phyloP scores from a whole-genome alignment of 2,113 vertebrate species.

The Chunga burmeisteri region DNA sequence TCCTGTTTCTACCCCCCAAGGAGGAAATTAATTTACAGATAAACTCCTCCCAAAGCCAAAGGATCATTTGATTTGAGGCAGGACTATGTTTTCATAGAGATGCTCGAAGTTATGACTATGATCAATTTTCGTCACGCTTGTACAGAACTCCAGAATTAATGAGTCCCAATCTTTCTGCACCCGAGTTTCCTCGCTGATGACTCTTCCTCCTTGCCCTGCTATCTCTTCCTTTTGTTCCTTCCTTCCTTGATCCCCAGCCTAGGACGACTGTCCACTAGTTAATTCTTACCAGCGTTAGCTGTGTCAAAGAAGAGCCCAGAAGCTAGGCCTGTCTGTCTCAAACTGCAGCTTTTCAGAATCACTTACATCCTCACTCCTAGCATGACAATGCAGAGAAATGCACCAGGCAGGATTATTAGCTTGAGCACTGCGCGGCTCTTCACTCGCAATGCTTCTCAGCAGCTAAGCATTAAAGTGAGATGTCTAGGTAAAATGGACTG shows the following conservation, averaged over 20 bases:
- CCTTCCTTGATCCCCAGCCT: not conserved
- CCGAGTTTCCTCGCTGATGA: not conserved
- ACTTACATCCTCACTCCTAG: not conserved
- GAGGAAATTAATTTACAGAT: not conserved
- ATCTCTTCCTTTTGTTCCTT: not conserved
- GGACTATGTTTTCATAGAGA: not conserved
- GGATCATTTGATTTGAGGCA: not conserved
- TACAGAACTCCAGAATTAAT: not conserved
- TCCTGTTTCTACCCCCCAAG: not conserved
- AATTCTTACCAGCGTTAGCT: not conserved
- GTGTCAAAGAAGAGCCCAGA: not conserved
- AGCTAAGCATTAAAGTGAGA: accelerated
- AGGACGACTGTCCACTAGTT: not conserved
- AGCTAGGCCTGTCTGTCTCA: not conserved
- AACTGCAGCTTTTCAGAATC: not conserved
- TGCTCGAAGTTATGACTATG: not conserved
- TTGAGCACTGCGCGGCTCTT: not conserved
- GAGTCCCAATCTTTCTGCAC: not conserved
- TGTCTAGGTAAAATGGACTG: not conserved
- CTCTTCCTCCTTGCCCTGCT: not conserved
- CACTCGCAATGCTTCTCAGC: not conserved
- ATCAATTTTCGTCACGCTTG: not conserved
- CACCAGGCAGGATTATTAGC: not conserved
- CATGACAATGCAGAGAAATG: not conserved
- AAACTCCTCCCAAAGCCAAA: not conserved